Base-by-base conservation (phyloP, 2,113 vertebrate genomes). In the Synchiropus splendidus region DNA sequence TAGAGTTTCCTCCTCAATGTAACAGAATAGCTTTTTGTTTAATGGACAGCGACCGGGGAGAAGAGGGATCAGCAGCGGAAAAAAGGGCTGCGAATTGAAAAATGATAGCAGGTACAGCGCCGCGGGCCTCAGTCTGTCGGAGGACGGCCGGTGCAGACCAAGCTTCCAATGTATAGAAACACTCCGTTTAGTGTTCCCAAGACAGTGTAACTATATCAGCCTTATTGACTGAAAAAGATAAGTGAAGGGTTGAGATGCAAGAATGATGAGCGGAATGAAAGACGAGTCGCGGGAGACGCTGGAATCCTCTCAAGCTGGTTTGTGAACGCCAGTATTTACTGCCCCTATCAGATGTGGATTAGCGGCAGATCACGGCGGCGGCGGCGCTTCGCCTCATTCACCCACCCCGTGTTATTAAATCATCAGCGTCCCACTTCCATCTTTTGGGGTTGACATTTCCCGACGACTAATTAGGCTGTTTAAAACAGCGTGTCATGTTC, bases 261-360 rank as follows among this genome's bases (percentile, higher is more conserved):
- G 69, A 69, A 41, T 48, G 65, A 75, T 57, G 67, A 61, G 51
- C 48, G 8, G 6, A 41, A 58, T 42, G 67, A 72, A 72, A 70
- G 72, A 39, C 2, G 16, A 54, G 51, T 35, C 63, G 37, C 59
- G 39, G 48, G 71, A 66, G 65, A 67, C 30, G 18, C 4, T 61
- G 53, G 58, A 56, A 61, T 59, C 64, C 63, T 58, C 69, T 68
- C 60, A 51, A 41, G 35, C 58, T 54, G 66, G 54, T 66, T 54
- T 39, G 52, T 59, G 58, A 63, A 55, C 50, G 37, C 30, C 62
- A 56, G 62, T 74, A 54, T 76, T 76, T 76, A 61, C 58, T 43
- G 62, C 54, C 14, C 59, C 52, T 65, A 66, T 75, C 64, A 69
- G 73, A 72, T 67, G 70, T 53, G 70, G 65, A 76, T 76, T 71